Evolutionary conservation across 1,140 invertebrate species (phyloP).

Genomic region (Stenopsyche tienmushanensis): DNA sequence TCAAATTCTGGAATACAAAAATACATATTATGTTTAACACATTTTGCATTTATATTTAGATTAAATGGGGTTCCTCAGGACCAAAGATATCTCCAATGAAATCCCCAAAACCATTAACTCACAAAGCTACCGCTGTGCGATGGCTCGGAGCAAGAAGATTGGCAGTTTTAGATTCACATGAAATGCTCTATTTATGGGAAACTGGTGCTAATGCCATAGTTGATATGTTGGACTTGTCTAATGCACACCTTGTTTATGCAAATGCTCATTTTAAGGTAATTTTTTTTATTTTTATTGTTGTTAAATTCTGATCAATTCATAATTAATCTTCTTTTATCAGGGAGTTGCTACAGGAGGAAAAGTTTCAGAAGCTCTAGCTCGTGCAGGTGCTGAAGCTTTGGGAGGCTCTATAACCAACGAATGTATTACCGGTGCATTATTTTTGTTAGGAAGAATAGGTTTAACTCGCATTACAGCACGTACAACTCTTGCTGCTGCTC

Average conservation of each 20-base stretch:
- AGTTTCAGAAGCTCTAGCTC: slow-evolving; percentile 61
- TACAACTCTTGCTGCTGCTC: slow-evolving; percentile 77
- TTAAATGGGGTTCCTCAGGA: slow-evolving; percentile 30
- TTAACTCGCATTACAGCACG: slow-evolving; percentile 80
- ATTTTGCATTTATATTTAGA: slow-evolving; percentile 44
- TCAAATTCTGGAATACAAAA: not conserved
- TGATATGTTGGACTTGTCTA: slow-evolving; percentile 79
- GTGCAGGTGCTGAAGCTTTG: slow-evolving; percentile 52
- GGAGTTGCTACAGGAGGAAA: slow-evolving; percentile 72
- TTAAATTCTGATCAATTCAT: slow-evolving; percentile 16
- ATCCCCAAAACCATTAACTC: slow-evolving; percentile 54
- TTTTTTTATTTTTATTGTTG: slow-evolving; percentile 10
- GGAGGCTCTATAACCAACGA: slow-evolving; percentile 83
- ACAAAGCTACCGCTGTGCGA: slow-evolving; percentile 70
- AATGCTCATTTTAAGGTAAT: slow-evolving; percentile 87
- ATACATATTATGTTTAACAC: not conserved
- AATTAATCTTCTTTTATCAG: slow-evolving; percentile 50
- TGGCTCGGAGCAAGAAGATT: slow-evolving; percentile 89
- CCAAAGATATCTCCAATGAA: slow-evolving; percentile 33
- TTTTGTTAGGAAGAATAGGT: slow-evolving; percentile 80
- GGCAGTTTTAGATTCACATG: slow-evolving; percentile 80
- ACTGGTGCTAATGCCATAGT: slow-evolving; percentile 83
- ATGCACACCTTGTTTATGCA: slow-evolving; percentile 85
- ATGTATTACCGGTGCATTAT: slow-evolving; percentile 76
- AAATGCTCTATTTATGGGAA: slow-evolving; percentile 86